phyloP scores from a whole-genome alignment of 2,888 invertebrate species.

The Notocelia uddmanniana region DNA sequence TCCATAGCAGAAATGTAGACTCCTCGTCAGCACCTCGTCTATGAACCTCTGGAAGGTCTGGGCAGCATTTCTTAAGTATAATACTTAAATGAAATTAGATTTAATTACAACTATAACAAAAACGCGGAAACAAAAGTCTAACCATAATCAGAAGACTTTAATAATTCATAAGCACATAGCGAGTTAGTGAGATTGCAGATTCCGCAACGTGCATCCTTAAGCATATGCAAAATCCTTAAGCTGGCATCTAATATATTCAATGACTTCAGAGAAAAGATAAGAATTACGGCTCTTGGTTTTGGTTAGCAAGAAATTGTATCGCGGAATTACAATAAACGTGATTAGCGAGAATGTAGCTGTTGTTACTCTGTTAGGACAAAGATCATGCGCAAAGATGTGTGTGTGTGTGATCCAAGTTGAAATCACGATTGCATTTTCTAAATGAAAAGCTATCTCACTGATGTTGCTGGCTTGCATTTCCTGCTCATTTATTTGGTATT shows the following conservation, averaged over 20 bases:
- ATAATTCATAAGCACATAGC: conserved; percentile 53
- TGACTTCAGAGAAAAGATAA: conserved; percentile 43
- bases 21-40: too few species aligned
- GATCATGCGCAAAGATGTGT: not conserved
- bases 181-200: conserved; percentile 50
- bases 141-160: conserved; percentile 48
- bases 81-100: conserved; percentile 6
- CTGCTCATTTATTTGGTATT: too few species aligned
- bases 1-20: too few species aligned
- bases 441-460: not conserved
- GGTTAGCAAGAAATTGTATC: conserved; percentile 39
- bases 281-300: conserved; percentile 28
- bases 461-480: not conserved
- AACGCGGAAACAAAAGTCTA: conserved; percentile 39
- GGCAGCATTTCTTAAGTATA: too few species aligned
- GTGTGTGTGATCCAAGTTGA: conserved; percentile 3
- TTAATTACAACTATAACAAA: conserved; percentile 39
- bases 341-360: not conserved
- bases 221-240: conserved; percentile 49
- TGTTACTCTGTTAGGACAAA: not conserved
- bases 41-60: too few species aligned
- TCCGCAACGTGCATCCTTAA: conserved; percentile 49
- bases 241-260: conserved; percentile 45
- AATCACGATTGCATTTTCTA: not conserved
- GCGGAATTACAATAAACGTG: conserved; percentile 31